Percentiles rank a stretch among this genome's conserved stretches.
Evolutionary conservation across 2,797 vertebrate species (phyloP).

Genomic region (Remorina albescens): DNA sequence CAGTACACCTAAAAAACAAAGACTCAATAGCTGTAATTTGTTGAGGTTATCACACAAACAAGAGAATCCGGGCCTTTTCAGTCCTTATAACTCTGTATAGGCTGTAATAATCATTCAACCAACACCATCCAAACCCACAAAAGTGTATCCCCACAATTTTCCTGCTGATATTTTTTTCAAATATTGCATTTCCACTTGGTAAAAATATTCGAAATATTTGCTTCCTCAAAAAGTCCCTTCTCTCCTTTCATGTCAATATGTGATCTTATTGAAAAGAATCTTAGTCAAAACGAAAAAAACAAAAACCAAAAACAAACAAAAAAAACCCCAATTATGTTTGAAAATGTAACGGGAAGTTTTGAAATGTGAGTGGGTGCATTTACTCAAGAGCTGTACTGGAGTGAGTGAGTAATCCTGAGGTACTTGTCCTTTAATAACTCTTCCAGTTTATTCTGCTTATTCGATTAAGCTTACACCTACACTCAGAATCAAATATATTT

Average conservation of each 20-base stretch:
- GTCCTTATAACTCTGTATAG: background rate
- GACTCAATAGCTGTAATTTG: background rate
- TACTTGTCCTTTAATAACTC: background rate
- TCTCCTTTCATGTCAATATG: background rate
- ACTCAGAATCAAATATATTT: background rate
- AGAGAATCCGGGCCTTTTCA: background rate
- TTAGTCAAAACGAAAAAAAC: slow-evolving; percentile 1
- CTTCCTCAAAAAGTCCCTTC: background rate
- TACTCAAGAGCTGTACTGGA: background rate
- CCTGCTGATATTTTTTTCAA: slow-evolving; percentile 7
- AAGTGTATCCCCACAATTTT: slow-evolving; percentile 3
- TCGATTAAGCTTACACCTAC: too few relatives aligned
- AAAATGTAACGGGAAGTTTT: background rate
- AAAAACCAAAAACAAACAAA: too few relatives aligned
- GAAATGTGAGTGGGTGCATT: background rate
- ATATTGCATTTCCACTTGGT: background rate
- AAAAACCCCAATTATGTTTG: background rate
- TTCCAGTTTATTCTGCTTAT: background rate
- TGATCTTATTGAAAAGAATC: background rate
- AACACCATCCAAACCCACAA: background rate
- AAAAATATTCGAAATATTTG: background rate
- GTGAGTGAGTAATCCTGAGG: background rate
- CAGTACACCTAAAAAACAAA: background rate
- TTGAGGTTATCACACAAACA: background rate
- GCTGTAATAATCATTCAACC: slow-evolving; percentile 3